phyloP scores from a whole-genome alignment of 2,797 vertebrate species.

The Paramormyrops hopkinsi region DNA sequence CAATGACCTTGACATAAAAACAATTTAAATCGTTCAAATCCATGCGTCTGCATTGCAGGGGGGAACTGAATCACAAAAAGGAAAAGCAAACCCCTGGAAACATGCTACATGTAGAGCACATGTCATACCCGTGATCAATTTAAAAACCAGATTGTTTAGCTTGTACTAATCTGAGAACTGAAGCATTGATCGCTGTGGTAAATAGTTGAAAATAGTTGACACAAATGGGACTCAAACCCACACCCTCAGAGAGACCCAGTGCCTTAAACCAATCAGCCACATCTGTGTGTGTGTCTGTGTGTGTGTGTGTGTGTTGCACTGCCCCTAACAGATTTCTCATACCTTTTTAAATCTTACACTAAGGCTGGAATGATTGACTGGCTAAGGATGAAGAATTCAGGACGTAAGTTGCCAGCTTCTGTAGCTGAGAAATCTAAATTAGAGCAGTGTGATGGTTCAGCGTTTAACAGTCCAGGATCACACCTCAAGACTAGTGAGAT shows the following conservation, averaged over 20 bases:
- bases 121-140: background rate
- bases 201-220: background rate
- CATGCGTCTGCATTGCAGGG: background rate
- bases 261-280: background rate
- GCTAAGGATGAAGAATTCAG: background rate
- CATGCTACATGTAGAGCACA: background rate
- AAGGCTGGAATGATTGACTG: background rate
- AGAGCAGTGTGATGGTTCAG: background rate
- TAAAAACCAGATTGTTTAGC: background rate
- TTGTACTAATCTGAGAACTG: background rate
- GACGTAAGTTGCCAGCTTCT: background rate
- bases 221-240: background rate
- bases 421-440: background rate
- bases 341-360: background rate
- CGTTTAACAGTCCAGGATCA: background rate
- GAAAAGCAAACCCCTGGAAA: background rate
- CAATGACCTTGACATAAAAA: background rate
- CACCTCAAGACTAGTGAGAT: background rate
- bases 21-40: background rate
- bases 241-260: background rate
- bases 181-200: background rate
- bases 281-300: no score
- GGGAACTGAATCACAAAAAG: background rate
- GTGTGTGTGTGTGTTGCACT: background rate
- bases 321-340: background rate